phyloP scores from a whole-genome alignment of 2,113 vertebrate species.

The Mesembrinibis cayennensis region DNA sequence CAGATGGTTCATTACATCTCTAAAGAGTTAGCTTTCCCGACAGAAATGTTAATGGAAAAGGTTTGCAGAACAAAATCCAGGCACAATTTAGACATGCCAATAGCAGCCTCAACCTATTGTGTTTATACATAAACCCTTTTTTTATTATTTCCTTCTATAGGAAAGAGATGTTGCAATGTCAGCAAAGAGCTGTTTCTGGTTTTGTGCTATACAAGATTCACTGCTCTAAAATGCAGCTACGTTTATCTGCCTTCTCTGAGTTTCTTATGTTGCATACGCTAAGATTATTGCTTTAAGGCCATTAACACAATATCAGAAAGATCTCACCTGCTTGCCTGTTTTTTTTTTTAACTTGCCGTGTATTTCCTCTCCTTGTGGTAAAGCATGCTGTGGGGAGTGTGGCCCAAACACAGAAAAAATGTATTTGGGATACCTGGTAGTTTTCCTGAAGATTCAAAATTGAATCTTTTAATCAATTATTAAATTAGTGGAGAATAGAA shows the following conservation, averaged over 20 bases:
- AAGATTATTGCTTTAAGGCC: background rate
- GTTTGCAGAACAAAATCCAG: conserved; percentile 54
- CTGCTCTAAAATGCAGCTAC: background rate
- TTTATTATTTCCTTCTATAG: conserved; percentile 40
- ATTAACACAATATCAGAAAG: background rate
- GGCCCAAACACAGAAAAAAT: background rate
- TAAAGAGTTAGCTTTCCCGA: conserved; percentile 9
- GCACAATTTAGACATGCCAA: conserved; percentile 13
- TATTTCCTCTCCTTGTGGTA: background rate
- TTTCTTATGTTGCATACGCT: background rate
- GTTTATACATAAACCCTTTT: conserved; percentile 6
- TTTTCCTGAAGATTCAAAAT: background rate
- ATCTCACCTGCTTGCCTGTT: background rate
- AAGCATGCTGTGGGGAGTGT: background rate
- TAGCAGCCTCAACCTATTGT: conserved; percentile 7
- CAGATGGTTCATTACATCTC: conserved; percentile 58
- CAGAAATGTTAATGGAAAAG: conserved; percentile 52
- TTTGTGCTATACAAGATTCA: background rate
- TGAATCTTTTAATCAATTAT: background rate
- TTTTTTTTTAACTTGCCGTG: background rate
- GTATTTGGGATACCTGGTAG: background rate
- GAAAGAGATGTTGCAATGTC: background rate
- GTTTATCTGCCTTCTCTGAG: background rate
- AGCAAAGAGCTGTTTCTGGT: conserved; percentile 3
- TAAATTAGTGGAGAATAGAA: background rate